phyloP scores from a whole-genome alignment of 2,888 invertebrate genomes.

The Parnassius glacialis region DNA sequence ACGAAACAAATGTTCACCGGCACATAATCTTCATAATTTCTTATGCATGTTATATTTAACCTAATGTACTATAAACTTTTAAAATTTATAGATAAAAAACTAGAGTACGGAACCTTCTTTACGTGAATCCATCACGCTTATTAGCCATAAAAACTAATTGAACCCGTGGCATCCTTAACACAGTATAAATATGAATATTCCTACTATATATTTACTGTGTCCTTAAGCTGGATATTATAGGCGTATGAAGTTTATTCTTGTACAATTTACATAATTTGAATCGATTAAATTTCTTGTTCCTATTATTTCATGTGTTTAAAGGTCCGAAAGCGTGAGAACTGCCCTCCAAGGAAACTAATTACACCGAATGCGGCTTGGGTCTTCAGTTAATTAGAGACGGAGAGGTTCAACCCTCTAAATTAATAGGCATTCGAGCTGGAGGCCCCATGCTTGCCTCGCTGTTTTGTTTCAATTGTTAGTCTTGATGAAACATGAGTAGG shows the following conservation, averaged over 20 bases:
- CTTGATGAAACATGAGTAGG: conserved; percentile 63
- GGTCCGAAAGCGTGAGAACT: conserved; percentile 72
- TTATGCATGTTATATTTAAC: too few species aligned
- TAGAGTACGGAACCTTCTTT: too few species aligned
- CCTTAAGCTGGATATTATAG: conserved; percentile 2
- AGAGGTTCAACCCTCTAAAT: conserved; percentile 79
- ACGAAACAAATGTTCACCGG: too few species aligned
- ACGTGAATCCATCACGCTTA: too few species aligned
- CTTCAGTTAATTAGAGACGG: conserved; percentile 78
- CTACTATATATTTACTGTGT: too few species aligned
- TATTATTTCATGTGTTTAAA: conserved; percentile 57
- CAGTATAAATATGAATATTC: too few species aligned
- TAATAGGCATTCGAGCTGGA: conserved; percentile 71
- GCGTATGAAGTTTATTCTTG: conserved; percentile 22
- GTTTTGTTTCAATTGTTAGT: conserved; percentile 75
- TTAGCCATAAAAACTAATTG: too few species aligned
- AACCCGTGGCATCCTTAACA: too few species aligned
- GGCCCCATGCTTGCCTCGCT: conserved; percentile 66
- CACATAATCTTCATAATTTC: too few species aligned
- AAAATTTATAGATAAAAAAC: too few species aligned
- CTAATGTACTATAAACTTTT: too few species aligned
- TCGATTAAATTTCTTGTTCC: conserved; percentile 52
- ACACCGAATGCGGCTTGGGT: conserved; percentile 74
- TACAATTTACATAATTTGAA: conserved; percentile 60
- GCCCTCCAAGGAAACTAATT: conserved; percentile 76